Conservation (phyloP, 2,888 invertebrate genomes). For the Gymnoscelis rufifasciata region DNA sequence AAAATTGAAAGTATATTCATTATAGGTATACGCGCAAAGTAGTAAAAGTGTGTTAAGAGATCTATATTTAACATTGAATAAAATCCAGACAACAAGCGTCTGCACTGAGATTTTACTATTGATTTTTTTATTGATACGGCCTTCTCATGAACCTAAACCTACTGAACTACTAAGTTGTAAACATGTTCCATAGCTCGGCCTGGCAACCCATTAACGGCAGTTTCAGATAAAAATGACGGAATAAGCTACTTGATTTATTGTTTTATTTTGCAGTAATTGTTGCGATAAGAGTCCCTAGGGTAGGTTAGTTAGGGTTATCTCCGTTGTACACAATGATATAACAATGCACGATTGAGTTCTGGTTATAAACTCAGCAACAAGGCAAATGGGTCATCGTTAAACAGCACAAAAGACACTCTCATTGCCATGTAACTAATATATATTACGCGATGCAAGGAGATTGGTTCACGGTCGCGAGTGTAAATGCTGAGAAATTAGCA, state of each 20-base stretch:
- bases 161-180: no score
- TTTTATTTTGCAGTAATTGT: conserved; percentile 25
- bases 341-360: conserved; percentile 7
- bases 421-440: neutral
- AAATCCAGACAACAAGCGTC: no score
- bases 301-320: conserved; percentile 46
- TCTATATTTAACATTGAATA: no score
- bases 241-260: conserved; percentile 37
- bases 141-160: no score
- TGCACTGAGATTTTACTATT: no score
- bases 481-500: neutral
- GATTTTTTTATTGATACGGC: no score
- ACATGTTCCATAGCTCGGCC: neutral
- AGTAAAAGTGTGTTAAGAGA: no score
- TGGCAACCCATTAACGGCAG: conserved; percentile 28
- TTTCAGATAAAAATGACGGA: conserved; percentile 41
- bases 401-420: neutral
- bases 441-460: neutral
- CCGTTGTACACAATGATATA: conserved; percentile 25
- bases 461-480: neutral
- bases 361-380: conserved; percentile 3
- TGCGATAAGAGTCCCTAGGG: conserved; percentile 36
- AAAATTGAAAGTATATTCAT: no score
- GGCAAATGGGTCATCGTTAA: neutral
- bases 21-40: no score